These are phyloP conservation scores for Scortum barcoo DNA, from an alignment of 2,113 vertebrate species.

Conservation along the genomic window DNA sequence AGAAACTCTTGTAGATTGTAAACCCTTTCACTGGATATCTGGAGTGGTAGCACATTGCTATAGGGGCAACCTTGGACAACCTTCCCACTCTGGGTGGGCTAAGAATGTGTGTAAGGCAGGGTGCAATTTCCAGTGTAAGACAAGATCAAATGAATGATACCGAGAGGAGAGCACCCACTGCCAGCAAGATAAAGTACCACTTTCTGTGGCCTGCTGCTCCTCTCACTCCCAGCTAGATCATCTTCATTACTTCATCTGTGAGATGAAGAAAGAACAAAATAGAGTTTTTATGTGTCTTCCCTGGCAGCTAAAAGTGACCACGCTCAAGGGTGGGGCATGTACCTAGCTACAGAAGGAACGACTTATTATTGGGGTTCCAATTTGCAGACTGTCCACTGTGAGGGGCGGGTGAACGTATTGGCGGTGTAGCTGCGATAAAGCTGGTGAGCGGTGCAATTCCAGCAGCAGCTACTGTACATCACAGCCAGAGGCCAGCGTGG, in stretches of 20 bases:
- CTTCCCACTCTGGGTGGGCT: constrained; percentile 1
- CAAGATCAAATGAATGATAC: constrained; percentile 60
- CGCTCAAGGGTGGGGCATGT: neutral
- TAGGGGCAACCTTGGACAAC: constrained; percentile 5
- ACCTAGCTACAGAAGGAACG: constrained; percentile 45
- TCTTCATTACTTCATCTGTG: constrained; percentile 48
- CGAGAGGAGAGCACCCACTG: constrained; percentile 33
- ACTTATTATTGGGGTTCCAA: constrained; percentile 59
- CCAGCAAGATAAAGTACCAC: constrained; percentile 61
- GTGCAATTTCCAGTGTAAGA: constrained; percentile 54
- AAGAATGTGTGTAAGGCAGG: constrained; percentile 22
- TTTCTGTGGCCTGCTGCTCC: constrained; percentile 43
- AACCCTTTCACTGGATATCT: neutral
- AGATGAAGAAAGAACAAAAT: constrained; percentile 43
- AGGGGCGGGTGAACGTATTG: constrained; percentile 5
- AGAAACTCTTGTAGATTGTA: constrained; percentile 4
- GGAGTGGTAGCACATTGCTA: constrained; percentile 9
- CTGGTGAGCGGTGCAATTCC: constrained; percentile 38
- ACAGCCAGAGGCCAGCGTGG: constrained; percentile 25
- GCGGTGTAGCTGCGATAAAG: constrained; percentile 34
- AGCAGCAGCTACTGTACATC: constrained; percentile 48
- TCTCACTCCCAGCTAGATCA: constrained; percentile 31
- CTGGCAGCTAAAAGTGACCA: constrained; percentile 26
- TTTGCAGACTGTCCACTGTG: constrained; percentile 57
- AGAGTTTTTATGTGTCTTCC: constrained; percentile 38